Evolutionary conservation across 2,888 invertebrate species (phyloP).

Genomic region (Coleophora flavipennella): DNA sequence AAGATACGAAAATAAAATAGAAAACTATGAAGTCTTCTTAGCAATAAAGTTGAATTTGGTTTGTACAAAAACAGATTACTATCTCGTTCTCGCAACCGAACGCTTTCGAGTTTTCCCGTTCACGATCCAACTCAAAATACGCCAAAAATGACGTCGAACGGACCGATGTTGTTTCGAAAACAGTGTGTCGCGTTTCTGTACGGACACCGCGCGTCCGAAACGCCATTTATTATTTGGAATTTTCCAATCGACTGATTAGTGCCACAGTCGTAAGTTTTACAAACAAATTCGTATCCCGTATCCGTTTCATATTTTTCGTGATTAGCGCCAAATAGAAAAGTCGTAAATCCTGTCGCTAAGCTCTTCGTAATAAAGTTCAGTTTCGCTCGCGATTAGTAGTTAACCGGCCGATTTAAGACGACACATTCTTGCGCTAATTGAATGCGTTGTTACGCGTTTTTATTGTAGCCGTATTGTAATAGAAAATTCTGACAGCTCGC

Average conservation of each 20-base stretch:
- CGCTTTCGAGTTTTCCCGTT: conserved; percentile 70
- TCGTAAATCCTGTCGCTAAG: conserved; percentile 44
- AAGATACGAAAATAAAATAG: conserved; percentile 42
- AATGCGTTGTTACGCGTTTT: conserved; percentile 17
- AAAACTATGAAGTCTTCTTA: conserved; percentile 35
- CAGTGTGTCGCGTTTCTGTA: conserved; percentile 65
- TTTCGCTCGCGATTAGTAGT: conserved; percentile 29
- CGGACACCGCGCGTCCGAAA: conserved; percentile 52
- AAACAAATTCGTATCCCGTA: conserved; percentile 61
- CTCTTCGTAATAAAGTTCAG: conserved; percentile 29
- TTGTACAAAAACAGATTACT: conserved; percentile 27
- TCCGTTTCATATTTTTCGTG: conserved; percentile 66
- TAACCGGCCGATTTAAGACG: conserved; percentile 44
- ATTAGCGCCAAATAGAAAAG: conserved; percentile 65
- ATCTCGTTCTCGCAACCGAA: conserved; percentile 62
- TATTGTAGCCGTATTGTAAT: conserved; percentile 37
- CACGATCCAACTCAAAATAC: conserved; percentile 71
- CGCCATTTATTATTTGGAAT: conserved; percentile 69
- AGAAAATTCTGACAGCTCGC: conserved; percentile 68
- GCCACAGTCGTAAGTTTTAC: conserved; percentile 58
- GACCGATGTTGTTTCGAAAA: conserved; percentile 66
- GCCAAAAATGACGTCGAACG: conserved; percentile 71
- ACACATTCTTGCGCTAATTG: conserved; percentile 17
- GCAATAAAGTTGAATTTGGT: conserved; percentile 52
- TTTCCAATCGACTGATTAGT: conserved; percentile 75